These are phyloP conservation scores for Eurytoma adleriae DNA, from an alignment of 2,888 invertebrate genomes.

Conservation along the genomic window DNA sequence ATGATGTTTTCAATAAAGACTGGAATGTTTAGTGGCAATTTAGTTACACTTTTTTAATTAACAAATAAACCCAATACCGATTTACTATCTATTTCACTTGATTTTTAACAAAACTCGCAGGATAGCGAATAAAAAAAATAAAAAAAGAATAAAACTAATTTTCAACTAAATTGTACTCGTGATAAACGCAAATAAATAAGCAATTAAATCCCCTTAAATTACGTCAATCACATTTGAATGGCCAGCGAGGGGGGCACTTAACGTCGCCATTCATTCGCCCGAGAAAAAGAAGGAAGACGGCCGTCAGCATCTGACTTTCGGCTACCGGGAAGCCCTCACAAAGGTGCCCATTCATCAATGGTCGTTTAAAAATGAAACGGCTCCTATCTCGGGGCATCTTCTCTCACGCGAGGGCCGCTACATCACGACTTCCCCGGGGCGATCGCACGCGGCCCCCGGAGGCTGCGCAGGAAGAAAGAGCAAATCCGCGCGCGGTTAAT, in stretches of 20 bases:
- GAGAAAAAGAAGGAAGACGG: background rate
- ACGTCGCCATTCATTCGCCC: background rate
- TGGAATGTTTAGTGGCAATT: too few species aligned
- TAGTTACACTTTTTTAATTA: too few species aligned
- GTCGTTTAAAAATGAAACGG: constrained; percentile 5
- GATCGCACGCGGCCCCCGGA: background rate
- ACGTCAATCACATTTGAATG: constrained; percentile 18
- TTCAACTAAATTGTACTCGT: too few species aligned
- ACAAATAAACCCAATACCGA: too few species aligned
- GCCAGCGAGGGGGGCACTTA: constrained; percentile 17
- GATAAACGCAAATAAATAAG: too few species aligned
- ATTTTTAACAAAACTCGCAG: too few species aligned
- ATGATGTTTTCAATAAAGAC: too few species aligned
- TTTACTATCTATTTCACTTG: too few species aligned
- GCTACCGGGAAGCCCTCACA: constrained; percentile 22
- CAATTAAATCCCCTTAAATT: background rate
- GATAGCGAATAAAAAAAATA: too few species aligned
- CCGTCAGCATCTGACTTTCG: constrained; percentile 10
- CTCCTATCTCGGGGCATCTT: background rate
- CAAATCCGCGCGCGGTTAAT: constrained; percentile 2
- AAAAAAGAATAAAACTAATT: too few species aligned
- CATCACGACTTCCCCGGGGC: background rate
- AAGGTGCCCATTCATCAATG: constrained; percentile 32
- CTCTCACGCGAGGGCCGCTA: background rate
- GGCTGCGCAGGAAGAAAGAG: background rate